These are phyloP conservation scores for Listronotus bonariensis DNA, from an alignment of 1,140 invertebrate species.

Conservation along the genomic window DNA sequence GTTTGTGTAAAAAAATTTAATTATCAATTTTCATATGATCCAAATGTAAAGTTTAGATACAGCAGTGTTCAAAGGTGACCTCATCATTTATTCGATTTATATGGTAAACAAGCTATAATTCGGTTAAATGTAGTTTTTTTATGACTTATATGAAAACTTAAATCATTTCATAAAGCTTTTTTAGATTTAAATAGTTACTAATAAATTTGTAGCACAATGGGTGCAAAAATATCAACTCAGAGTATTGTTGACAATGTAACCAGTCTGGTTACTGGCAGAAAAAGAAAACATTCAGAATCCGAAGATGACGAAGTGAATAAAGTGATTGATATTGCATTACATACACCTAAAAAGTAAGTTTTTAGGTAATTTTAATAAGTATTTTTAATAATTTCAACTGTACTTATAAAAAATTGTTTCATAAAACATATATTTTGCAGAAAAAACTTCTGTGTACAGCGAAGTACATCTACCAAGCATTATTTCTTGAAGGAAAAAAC, in stretches of 20 bases:
- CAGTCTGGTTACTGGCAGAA: constrained; percentile 48
- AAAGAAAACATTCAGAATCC: constrained; percentile 49
- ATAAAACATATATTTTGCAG: constrained; percentile 54
- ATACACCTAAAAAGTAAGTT: constrained; percentile 54
- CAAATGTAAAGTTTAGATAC: no score
- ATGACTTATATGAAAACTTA: not conserved
- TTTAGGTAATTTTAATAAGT: no score
- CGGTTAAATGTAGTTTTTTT: not conserved
- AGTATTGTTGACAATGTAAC: constrained; percentile 46
- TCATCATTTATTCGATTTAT: not conserved
- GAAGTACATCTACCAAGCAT: constrained; percentile 78
- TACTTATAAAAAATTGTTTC: no score
- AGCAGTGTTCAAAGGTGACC: no score
- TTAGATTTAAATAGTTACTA: not conserved
- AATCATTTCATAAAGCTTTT: not conserved
- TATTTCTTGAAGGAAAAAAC: constrained; percentile 77
- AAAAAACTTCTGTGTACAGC: constrained; percentile 75
- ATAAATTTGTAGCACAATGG: constrained; percentile 35
- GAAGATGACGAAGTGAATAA: constrained; percentile 53
- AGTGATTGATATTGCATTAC: constrained; percentile 53
- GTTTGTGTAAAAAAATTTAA: no score
- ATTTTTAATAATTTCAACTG: no score
- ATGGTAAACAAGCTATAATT: not conserved
- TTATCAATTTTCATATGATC: no score
- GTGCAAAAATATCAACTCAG: constrained; percentile 40